Evolutionary conservation across 2,888 invertebrate genomes (phyloP), one percentile per base, ranked within the genome.

Genomic region (Tholera decimalis): DNA sequence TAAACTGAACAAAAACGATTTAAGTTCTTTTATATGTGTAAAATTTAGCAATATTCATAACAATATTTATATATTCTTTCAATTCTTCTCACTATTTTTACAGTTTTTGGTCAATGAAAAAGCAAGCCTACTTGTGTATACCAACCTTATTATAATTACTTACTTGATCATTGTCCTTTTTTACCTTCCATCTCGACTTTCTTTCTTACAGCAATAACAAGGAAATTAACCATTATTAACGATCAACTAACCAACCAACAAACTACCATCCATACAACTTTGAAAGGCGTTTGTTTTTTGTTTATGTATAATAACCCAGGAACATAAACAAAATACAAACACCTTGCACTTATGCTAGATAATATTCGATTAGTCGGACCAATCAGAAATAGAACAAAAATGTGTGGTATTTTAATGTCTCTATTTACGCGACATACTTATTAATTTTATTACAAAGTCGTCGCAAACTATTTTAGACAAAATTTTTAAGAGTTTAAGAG

Each of bases 401-500:
- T 26, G 6, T 13, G 9, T 22, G 7, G 0, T 47, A 54, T 37
- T 43, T 39, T 1, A 3, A 54, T 49, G 30, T 47, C 35, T 41
- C 18, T 30, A 41, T 51, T 28, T n/a, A 46, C 35, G 28, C 33
- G 57, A 43, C 11, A 20, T 15, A 9, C n/a, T 44, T 18, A 71
- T 71, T 5, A 58, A 64, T 46, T 58, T 54, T 46, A 44, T 58
- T 35, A 50, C 20, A 39, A 11, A 28, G 46, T 50, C 49, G 4
- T 44, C 54, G 15, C 26, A 39, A 58, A 35, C 51, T 39, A 44
- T 68, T 35, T 51, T 8, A 30, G 11, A 50, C 35, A 8, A 50
- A 54, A 50, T 30, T 68, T 67, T 44, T 33, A 28, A 56, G 24
- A 22, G 28, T 43, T 61, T 61, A 30, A 65, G 26, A 54, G 63